These are phyloP conservation scores for Drosophila ezoana DNA, from an alignment of 2,888 invertebrate species.

Conservation along the genomic window DNA sequence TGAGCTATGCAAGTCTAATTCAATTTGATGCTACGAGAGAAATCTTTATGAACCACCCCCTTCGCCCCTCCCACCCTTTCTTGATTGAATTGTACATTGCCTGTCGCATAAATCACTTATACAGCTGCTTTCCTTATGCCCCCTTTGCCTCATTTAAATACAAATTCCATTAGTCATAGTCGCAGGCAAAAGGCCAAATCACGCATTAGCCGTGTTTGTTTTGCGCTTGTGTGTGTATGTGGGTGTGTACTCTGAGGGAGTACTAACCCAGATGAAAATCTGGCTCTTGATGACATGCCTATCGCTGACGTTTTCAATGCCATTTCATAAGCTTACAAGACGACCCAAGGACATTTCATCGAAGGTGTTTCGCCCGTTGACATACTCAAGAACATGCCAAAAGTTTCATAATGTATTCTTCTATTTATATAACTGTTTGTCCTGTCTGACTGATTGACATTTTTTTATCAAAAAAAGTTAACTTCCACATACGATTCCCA, in stretches of 20 bases:
- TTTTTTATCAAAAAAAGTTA: no score
- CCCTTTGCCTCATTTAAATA: constrained; percentile 59
- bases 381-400: constrained; percentile 3
- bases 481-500: not conserved
- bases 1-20: constrained; percentile 50
- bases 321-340: not conserved
- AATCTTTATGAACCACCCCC: constrained; percentile 6
- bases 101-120: constrained; percentile 58
- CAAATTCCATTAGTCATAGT: constrained; percentile 67
- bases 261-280: constrained; percentile 9
- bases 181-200: constrained; percentile 37
- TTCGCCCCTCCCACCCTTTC: not conserved
- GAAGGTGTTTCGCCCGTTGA: constrained; percentile 2
- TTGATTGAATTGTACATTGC: constrained; percentile 30
- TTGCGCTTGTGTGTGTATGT: not conserved
- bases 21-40: constrained; percentile 42
- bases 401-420: not conserved
- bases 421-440: not conserved
- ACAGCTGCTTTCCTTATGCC: not conserved
- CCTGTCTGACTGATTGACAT: no score
- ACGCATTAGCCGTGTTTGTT: constrained; percentile 33
- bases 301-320: constrained; percentile 8
- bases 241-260: not conserved
- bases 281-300: constrained; percentile 6
- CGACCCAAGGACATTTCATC: constrained; percentile 9